A percentile compares a stretch with the other conserved stretches of the same genome.
Evolutionary conservation across 2,888 invertebrate genomes (phyloP).

Genomic region (Psylliodes chrysocephalus): DNA sequence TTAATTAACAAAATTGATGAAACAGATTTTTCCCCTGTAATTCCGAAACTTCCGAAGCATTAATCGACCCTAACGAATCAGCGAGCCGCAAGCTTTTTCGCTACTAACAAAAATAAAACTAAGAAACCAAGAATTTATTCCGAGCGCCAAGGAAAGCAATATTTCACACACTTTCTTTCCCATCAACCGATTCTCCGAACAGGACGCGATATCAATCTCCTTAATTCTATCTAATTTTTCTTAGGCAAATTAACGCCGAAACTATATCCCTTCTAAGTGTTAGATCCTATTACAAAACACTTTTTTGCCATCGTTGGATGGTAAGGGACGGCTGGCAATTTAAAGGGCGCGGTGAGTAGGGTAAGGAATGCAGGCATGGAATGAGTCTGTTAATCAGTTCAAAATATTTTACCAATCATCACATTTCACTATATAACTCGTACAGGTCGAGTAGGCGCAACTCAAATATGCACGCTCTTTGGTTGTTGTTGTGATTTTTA

Average conservation of each 20-base stretch:
- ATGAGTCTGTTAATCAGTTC: no score
- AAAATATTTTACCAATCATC: no score
- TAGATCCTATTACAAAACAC: slow-evolving; percentile 35
- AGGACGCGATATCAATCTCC: slow-evolving; percentile 15
- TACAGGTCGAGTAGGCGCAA: no score
- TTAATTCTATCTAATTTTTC: slow-evolving; percentile 28
- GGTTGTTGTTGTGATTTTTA: no score
- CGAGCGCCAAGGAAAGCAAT: slow-evolving; percentile 4
- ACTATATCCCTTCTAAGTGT: slow-evolving; percentile 24
- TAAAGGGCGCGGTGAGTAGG: no score
- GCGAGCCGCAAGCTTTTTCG: slow-evolving; percentile 1
- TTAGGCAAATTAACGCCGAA: slow-evolving; percentile 30
- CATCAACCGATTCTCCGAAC: slow-evolving; percentile 6
- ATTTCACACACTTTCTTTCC: slow-evolving; percentile 24
- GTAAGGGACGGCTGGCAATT: neutral
- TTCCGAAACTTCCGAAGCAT: neutral
- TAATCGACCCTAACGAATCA: slow-evolving; percentile 5
- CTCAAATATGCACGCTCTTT: no score
- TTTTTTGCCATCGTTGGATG: slow-evolving; percentile 19
- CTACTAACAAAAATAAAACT: slow-evolving; percentile 9
- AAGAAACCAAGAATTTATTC: slow-evolving; percentile 22
- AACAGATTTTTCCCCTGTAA: neutral
- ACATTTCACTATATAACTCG: no score
- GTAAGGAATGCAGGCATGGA: no score
- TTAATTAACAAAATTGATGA: neutral